These are phyloP conservation scores for Apostichopus japonicus DNA, from an alignment of 35 echinoderm and acorn worm species.

Conservation along the genomic window DNA sequence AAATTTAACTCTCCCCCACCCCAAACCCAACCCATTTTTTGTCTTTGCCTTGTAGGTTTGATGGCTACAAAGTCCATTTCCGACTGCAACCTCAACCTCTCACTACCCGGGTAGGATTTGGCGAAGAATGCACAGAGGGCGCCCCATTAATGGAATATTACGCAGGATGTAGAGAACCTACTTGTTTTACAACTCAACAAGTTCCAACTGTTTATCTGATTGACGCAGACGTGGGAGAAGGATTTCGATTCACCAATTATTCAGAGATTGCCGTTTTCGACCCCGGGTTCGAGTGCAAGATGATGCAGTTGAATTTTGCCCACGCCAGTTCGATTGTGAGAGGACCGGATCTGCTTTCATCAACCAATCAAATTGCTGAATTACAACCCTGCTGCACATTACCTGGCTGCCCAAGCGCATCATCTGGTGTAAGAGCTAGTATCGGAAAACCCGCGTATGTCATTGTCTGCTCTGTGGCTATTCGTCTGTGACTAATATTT, in stretches of 20 bases:
- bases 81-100: slow-evolving; percentile 9
- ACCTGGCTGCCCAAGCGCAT: background rate
- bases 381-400: background rate
- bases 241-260: background rate
- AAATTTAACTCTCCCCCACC: too few species aligned
- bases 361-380: background rate
- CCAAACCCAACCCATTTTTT: background rate
- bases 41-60: background rate
- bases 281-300: background rate
- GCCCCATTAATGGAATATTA: slow-evolving; percentile 1
- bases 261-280: background rate
- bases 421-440: background rate
- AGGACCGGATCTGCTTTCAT: slow-evolving; percentile 4
- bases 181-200: background rate
- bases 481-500: too few species aligned
- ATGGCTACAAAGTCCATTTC: slow-evolving; percentile 13
- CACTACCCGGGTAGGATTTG: background rate
- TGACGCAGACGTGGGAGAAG: slow-evolving; percentile 15
- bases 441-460: background rate
- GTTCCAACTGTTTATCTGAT: slow-evolving; percentile 19
- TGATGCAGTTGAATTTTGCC: background rate
- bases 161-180: background rate
- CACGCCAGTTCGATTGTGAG: background rate
- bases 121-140: background rate
- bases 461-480: too few species aligned